phyloP scores from a whole-genome alignment of 53 echinoderm and acorn worm species.

The Luidia sarsii region DNA sequence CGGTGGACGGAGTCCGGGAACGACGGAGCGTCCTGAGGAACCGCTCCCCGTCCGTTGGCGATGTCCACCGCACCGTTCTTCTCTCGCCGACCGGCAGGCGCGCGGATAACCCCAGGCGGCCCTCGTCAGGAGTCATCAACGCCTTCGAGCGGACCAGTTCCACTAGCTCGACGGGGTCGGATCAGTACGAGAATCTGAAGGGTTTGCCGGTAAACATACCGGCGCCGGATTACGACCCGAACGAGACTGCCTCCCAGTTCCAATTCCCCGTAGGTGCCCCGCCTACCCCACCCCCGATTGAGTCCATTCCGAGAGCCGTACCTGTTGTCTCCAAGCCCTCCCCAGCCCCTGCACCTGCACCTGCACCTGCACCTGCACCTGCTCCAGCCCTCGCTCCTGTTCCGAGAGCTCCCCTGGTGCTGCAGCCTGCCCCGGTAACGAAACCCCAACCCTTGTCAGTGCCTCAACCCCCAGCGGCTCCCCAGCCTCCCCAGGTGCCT shows the following conservation, averaged over 20 bases:
- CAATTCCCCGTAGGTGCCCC: conserved; percentile 26
- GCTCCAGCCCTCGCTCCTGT: conserved; percentile 13
- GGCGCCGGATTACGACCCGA: conserved; percentile 61
- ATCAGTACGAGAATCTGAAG: conserved; percentile 18
- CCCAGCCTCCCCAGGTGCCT: background rate
- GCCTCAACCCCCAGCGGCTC: conserved; percentile 46
- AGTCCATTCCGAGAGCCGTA: conserved; percentile 26
- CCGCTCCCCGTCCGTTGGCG: conserved; percentile 19
- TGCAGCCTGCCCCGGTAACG: conserved; percentile 25
- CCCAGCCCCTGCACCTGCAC: conserved; percentile 12
- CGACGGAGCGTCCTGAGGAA: background rate
- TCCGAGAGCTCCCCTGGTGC: conserved; percentile 23
- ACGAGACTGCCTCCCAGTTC: conserved; percentile 23
- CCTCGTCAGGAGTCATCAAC: conserved; percentile 5
- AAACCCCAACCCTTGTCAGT: conserved; percentile 51
- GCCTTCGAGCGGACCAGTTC: background rate
- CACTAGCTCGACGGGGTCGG: conserved; percentile 7
- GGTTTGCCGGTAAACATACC: conserved; percentile 65
- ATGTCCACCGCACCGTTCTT: conserved; percentile 2
- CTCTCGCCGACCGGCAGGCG: background rate
- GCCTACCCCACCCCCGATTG: conserved; percentile 57
- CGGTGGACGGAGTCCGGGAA: background rate
- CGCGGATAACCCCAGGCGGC: background rate
- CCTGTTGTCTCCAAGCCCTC: background rate
- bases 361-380: conserved; percentile 38